Evolutionary conservation across 2,888 invertebrate species (phyloP), one percentile per base, ranked within the genome.

Genomic region (Drosophila pseudotakahashii): DNA sequence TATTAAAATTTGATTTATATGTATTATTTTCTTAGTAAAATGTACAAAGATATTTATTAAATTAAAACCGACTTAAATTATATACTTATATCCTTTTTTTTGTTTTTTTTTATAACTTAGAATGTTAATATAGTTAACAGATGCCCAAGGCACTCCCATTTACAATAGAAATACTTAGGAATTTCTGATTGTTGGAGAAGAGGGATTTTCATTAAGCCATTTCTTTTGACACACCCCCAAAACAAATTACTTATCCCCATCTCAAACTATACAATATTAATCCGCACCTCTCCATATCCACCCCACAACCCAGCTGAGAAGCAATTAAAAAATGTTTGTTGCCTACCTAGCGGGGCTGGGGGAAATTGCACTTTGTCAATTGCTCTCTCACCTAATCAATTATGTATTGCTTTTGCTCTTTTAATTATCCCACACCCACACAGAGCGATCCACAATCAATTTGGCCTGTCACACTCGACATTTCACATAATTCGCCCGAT

Each of bases 381-480:
- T 36, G 67, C 48, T 50, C 47, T 50, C 47, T 50, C 39, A 44
- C 44, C 67, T 37, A 50, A 68, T 68, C 68, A 68, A 67, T 67
- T 42, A 68, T 67, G 68, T 57, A 58, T 68, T 51, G 48, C 58
- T 58, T 58, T 45, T 45, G 68, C 68, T 58, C 67, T 34, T 67
- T 68, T 52, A 53, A 57, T 75, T 72, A 53, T 1, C 44, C 16
- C 44, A 39, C 37, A 52, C 19, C 50, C 58, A 5, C 6, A 11
- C 37, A 4, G 6, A 39, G 57, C 50, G 39, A 58, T 42, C 16
- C 47, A 63, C 47, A 73, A 63, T 68, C 48, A 42, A 52, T 60
- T 62, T 50, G 48, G 36, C 54, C 66, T 69, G 62, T 48, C 66
- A 71, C 50, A 44, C 62, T 70, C 53, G 77, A 77, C 73, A 79